These are phyloP conservation scores for Camelus dromedarius DNA, from an alignment of 2,113 vertebrate species.

Conservation along the genomic window DNA sequence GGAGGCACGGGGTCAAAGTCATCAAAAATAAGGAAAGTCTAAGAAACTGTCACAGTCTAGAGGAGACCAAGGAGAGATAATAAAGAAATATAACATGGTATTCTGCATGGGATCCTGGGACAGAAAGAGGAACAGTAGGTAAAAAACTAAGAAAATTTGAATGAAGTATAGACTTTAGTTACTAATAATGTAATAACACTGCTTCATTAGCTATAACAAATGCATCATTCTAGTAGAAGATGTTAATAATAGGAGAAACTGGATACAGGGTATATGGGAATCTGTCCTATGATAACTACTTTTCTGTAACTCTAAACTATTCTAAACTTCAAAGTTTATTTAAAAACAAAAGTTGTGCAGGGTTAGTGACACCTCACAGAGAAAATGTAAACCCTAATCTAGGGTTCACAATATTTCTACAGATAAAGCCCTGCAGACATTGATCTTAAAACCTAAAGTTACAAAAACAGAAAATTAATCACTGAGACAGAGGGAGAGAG, in stretches of 20 bases:
- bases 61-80: not conserved
- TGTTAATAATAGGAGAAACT: not conserved
- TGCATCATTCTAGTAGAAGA: not conserved
- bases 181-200: not conserved
- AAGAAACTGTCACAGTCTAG: not conserved
- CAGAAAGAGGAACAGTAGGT: not conserved
- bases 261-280: not conserved
- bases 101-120: not conserved
- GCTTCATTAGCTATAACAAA: not conserved
- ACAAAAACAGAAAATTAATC: not conserved
- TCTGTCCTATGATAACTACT: not conserved
- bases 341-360: not conserved
- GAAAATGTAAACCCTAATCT: constrained; percentile 1
- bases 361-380: not conserved
- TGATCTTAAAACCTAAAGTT: constrained; percentile 35
- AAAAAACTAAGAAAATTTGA: constrained; percentile 12
- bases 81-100: not conserved
- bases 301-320: not conserved
- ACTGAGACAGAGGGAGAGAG: not conserved
- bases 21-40: not conserved
- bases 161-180: not conserved
- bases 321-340: not conserved
- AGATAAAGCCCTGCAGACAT: not conserved
- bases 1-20: not conserved
- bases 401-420: not conserved